phyloP scores from a whole-genome alignment of 1,140 invertebrate species.

The Diabrotica virgifera region DNA sequence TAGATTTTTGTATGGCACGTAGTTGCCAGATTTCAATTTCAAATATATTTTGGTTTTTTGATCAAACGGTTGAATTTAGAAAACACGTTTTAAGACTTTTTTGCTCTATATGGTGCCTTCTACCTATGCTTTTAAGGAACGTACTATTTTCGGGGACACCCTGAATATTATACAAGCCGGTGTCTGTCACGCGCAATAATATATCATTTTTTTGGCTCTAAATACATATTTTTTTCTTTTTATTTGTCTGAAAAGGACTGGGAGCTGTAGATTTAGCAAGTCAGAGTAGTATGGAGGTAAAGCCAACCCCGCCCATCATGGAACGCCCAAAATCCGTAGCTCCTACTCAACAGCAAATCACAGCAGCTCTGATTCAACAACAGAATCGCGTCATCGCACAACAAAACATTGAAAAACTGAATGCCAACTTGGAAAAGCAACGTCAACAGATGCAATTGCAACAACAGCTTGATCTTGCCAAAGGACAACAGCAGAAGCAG shows the following conservation, averaged over 20 bases:
- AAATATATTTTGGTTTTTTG: no score
- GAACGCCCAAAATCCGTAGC: slow-evolving; percentile 47
- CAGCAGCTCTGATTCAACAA: slow-evolving; percentile 57
- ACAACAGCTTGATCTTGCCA: slow-evolving; percentile 41
- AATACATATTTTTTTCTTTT: neutral
- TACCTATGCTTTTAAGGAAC: no score
- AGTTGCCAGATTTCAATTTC: no score
- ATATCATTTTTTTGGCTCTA: no score
- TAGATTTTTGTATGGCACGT: no score
- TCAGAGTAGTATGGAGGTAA: slow-evolving; percentile 40
- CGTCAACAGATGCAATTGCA: slow-evolving; percentile 49
- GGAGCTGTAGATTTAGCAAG: slow-evolving; percentile 43
- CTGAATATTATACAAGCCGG: neutral
- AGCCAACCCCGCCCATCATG: slow-evolving; percentile 36
- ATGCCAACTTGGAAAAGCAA: slow-evolving; percentile 56
- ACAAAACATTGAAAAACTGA: slow-evolving; percentile 57
- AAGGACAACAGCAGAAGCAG: slow-evolving; percentile 31
- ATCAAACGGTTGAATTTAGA: no score
- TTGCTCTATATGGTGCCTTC: no score
- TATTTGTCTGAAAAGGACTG: slow-evolving; percentile 23
- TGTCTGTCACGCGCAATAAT: no score
- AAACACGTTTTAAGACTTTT: no score
- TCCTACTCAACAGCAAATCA: slow-evolving; percentile 49
- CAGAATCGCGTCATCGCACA: slow-evolving; percentile 57
- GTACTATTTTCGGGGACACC: neutral